A percentile compares a stretch with the other conserved stretches of the same genome.
phyloP scores from a whole-genome alignment of 2,888 invertebrate genomes.

The Lydus trimaculatus region DNA sequence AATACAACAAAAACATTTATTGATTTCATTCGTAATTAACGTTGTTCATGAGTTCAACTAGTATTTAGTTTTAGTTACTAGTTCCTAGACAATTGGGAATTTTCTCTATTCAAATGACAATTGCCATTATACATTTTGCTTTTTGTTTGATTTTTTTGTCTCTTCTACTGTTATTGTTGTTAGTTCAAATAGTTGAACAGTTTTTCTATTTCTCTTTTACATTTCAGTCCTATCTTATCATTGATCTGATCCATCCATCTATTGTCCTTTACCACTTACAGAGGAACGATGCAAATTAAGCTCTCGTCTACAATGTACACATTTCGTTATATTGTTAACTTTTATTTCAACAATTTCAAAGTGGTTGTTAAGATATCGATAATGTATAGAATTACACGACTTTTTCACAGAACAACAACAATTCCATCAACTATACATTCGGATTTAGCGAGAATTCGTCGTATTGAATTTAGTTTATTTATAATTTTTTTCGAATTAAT shows the following conservation, averaged over 20 bases:
- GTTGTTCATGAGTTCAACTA: background rate
- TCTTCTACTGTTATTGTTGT: background rate
- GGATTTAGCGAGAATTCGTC: slow-evolving; percentile 12
- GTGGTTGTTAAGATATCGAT: background rate
- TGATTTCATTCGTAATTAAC: background rate
- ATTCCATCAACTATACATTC: background rate
- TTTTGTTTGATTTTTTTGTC: background rate
- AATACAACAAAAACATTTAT: background rate
- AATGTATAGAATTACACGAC: background rate
- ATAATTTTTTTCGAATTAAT: slow-evolving; percentile 21
- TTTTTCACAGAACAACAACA: background rate
- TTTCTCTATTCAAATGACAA: background rate
- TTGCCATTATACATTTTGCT: background rate
- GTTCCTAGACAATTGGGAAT: background rate
- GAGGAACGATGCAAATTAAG: background rate
- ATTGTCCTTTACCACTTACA: background rate
- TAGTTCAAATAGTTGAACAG: no score
- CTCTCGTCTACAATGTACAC: background rate
- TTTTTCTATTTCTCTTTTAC: no score
- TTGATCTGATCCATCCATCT: background rate
- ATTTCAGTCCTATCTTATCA: background rate
- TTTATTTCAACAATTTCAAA: no score
- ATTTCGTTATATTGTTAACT: no score
- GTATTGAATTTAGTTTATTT: slow-evolving; percentile 18
- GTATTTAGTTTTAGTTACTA: background rate